These are phyloP conservation scores for Pseudomugil tenellus DNA, from an alignment of 2,797 vertebrate species.

Conservation along the genomic window DNA sequence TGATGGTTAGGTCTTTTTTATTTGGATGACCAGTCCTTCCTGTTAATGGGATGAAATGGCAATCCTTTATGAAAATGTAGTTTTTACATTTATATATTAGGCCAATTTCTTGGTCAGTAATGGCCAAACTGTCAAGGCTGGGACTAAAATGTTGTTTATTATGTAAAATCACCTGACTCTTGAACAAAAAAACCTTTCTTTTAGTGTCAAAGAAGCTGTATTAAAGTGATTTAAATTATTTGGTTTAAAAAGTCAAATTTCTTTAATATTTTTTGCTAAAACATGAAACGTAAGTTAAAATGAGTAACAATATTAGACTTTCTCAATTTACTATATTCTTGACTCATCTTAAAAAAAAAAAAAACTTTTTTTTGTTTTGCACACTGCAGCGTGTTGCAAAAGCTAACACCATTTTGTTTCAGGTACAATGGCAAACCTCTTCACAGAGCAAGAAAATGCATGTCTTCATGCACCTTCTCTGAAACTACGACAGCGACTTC, in stretches of 20 bases:
- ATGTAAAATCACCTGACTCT: too few species aligned
- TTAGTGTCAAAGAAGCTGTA: not conserved
- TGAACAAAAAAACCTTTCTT: too few species aligned
- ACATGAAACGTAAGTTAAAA: too few species aligned
- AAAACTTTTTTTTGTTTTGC: not conserved
- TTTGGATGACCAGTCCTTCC: too few species aligned
- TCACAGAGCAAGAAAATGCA: slow-evolving; percentile 68
- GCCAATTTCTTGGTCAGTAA: not conserved
- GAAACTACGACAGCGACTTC: slow-evolving; percentile 64
- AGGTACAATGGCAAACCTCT: slow-evolving; percentile 67
- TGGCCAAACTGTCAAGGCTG: not conserved
- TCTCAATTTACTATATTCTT: too few species aligned
- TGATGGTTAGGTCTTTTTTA: not conserved
- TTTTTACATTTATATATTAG: too few species aligned
- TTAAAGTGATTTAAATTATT: not conserved
- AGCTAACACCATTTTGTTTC: slow-evolving; percentile 5
- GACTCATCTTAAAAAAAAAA: too few species aligned
- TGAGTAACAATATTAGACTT: not conserved
- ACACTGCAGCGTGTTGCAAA: not conserved
- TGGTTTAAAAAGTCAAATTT: not conserved
- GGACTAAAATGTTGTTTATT: not conserved
- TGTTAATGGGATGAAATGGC: too few species aligned
- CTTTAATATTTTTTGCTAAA: too few species aligned
- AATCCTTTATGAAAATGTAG: not conserved
- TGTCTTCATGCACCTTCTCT: slow-evolving; percentile 42